phyloP scores from a whole-genome alignment of 2,113 vertebrate genomes.

The human region DNA sequence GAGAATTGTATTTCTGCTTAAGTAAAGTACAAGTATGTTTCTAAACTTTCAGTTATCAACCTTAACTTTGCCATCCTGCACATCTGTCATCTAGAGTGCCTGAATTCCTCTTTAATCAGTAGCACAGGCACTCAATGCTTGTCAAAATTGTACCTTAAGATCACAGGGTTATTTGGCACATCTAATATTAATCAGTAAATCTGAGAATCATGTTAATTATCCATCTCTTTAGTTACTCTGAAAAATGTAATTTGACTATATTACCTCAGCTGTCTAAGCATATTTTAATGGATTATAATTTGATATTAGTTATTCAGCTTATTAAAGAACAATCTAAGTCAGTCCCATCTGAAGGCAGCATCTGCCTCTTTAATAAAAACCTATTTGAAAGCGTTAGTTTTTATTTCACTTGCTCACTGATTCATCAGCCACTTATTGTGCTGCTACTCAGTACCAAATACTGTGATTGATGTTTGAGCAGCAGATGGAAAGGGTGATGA shows the following conservation, averaged over 20 bases:
- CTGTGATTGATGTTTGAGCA: background rate
- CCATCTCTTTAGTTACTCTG: background rate
- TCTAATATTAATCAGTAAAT: constrained; percentile 9
- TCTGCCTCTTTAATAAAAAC: background rate
- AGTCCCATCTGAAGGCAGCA: background rate
- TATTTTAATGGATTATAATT: constrained; percentile 10
- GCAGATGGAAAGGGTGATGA: background rate
- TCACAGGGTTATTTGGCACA: background rate
- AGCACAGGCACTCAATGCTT: background rate
- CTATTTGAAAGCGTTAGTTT: background rate
- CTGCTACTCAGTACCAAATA: background rate
- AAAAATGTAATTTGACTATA: background rate
- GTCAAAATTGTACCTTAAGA: constrained; percentile 40
- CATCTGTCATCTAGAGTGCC: background rate
- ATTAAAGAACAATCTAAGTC: background rate
- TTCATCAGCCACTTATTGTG: background rate
- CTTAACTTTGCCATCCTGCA: background rate
- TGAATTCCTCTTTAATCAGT: background rate
- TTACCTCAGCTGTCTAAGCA: background rate
- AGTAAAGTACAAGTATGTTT: background rate
- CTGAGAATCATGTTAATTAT: background rate
- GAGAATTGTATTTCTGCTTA: background rate
- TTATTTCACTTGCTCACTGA: background rate
- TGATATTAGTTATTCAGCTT: background rate
- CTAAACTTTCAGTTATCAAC: background rate